Base-by-base conservation (phyloP, 1,140 invertebrate species). In the Cyclina sinensis region DNA sequence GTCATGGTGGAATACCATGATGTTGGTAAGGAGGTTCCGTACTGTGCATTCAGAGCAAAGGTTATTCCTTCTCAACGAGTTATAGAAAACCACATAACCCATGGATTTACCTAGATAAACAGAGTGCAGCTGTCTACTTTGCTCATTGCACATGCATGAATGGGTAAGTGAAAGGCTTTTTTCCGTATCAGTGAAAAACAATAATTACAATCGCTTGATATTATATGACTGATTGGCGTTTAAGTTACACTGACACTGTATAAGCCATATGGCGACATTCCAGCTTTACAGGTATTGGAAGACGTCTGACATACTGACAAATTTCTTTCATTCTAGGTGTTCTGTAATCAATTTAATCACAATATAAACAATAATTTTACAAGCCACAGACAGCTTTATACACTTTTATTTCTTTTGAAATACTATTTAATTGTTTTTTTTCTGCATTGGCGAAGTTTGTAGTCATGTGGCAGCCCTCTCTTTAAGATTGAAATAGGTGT, bases 381-480 rank as follows among this genome's bases (percentile, higher is more conserved):
- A 57, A 78, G 24, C 78, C 70, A 24, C 84, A 24, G 54, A 84
- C 32, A 89, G 80, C 68, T 74, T 48, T 48, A 80, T 89, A 84
- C 35, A 24, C 83, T 27, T 32, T n/a, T n/a, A n/a, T n/a, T n/a
- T 32, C 18, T 54, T 68, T 37, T 48, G 27, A 78, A 18, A 65
- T 80, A 59, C 68, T 51, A 48, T 46, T 21, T 87, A 21, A 48
- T 83, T 82, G 4, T 82, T 43, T 43, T 43, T 4, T 7, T 78
- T 73, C 16, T 85, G 88, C 9, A 30, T 89, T 24, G 88, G 88
- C 68, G 88, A 89, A 65, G 81, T 62, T n/a, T 89, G 88, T 37
- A 89, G 88, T 27, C 88, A 89, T 73, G 59, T 90, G 43, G 90
- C 81, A 37, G 86, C 90, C 5, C 48, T 90, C 7, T 90, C 35